A percentile compares a stretch with the other conserved stretches of the same genome.
Conservation (phyloP, 2,888 invertebrate genomes). For the Melolontha melolontha region DNA sequence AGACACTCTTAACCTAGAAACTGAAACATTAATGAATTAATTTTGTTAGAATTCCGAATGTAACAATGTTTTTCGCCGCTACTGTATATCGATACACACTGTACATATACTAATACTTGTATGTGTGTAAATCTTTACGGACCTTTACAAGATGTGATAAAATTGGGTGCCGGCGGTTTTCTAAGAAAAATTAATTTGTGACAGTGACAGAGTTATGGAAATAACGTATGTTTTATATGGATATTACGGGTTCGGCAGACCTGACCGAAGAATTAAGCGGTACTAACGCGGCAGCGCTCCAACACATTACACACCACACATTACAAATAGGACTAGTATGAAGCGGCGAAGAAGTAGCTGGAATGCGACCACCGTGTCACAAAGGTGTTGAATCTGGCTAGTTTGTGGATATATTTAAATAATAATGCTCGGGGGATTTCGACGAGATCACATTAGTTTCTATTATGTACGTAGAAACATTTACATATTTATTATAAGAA, state of each 20-base stretch:
- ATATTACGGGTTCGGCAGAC: constrained; percentile 4
- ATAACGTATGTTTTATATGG: constrained; percentile 18
- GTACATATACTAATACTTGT: background rate
- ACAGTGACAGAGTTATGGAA: constrained; percentile 33
- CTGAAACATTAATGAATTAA: too few relatives aligned
- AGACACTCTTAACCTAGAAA: too few relatives aligned
- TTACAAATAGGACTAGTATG: too few relatives aligned
- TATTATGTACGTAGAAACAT: too few relatives aligned
- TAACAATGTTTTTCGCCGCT: too few relatives aligned
- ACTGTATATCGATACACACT: too few relatives aligned
- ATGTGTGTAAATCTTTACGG: background rate
- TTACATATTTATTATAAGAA: too few relatives aligned
- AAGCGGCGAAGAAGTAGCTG: constrained; percentile 47
- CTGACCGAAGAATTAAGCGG: too few relatives aligned
- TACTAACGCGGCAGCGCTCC: too few relatives aligned
- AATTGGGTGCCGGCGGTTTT: constrained; percentile 1
- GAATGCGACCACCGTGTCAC: constrained; percentile 58
- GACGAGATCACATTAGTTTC: too few relatives aligned
- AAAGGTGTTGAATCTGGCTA: constrained; percentile 63
- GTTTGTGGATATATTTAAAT: constrained; percentile 61
- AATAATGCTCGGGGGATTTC: constrained; percentile 59
- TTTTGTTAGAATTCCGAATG: too few relatives aligned
- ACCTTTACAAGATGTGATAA: background rate
- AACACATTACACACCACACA: too few relatives aligned
- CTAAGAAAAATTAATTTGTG: constrained; percentile 31